Base-by-base conservation (phyloP, 1,140 invertebrate genomes). In the Campoletis sonorensis region DNA sequence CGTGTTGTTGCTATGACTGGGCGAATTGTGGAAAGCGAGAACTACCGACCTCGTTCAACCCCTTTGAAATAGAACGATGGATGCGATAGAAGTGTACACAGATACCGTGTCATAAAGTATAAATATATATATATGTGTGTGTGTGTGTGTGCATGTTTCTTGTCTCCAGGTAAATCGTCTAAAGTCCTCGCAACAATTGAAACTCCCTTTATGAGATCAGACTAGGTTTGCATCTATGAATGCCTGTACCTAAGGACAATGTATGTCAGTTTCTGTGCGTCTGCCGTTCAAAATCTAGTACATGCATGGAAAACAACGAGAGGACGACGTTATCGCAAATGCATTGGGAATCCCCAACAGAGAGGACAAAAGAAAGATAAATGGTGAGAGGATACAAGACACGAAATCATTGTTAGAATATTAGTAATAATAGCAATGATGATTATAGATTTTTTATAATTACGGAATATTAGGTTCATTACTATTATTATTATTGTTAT, bases 211-310 rank as follows among this genome's bases (percentile, higher is more conserved):
- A 27, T 72, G 37, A 40, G 49, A 37, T 11, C 21, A 40, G 26
- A 72, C 21, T 13, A 23, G 70, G 33, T 72, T 71, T 72, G 16
- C 40, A 72, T 72, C 16, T 49, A 72, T 72, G 70, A 49, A 72
- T 72, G 33, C 37, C 37, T 72, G 37, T 49, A 64, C 23, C 61
- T 10, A 64, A 23, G 61, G 21, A 26, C 61, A 23, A 64, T 72
- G 18, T 49, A 16, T n/a, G 30, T 21, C 13, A 49, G 37, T 45
- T 1, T 11, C 40, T 45, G n/a, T n/a, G 40, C 3, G 5, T 72
- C 21, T 72, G 40, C 16, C 68, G n/a, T 37, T 70, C 15, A 30
- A 70, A 33, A 40, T 37, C 15, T 33, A 70, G 68, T 33, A n/a
- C 70, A 72, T 72, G 70, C 37, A 21, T 37, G 68, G 30, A 21